Evolutionary conservation across 2,113 vertebrate species (phyloP), one percentile per base, ranked within the genome.

Genomic region (Eptatretus burgeri): DNA sequence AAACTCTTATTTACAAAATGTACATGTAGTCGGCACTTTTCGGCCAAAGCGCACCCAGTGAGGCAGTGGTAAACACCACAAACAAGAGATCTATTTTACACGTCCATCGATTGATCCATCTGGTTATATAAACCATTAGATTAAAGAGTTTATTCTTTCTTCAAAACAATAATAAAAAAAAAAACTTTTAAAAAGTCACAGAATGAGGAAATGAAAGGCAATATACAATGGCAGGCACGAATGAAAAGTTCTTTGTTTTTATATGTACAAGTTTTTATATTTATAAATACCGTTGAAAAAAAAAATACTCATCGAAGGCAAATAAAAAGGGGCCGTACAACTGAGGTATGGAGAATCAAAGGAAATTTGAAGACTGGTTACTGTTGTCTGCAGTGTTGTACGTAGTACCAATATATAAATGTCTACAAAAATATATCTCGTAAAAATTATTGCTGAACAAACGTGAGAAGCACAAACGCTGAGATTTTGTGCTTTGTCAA

Each of bases 361-460:
- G 20, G 9, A 17, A 17, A 17, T 60, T n/a, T 17, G 20, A 60
- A n/a, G 56, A 17, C n/a, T 20, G n/a, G 56, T n/a, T 17, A 17
- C n/a, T 60, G 20, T 17, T 17, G 56, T 17, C n/a, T 60, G 20
- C 56, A 60, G 56, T 20, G 20, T 60, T 17, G 56, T 17, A 60
- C 20, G 20, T 20, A 60, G 56, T 60, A 60, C 56, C 56, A 12
- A 60, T 60, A 60, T 60, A 60, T 60, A 60, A 13, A 60, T 60
- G 56, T 17, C n/a, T 60, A 60, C n/a, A 60, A 60, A 60, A 60
- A 60, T 60, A 60, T 17, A 60, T 20, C 53, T 16, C 19, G 27
- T 60, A 16, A 17, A 60, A 60, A 60, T 60, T 60, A 60, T 60
- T 20, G 20, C n/a, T 17, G 20, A 17, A 11, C 56, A 60, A 17